Evolutionary conservation across 1,140 invertebrate genomes (phyloP), one percentile per base, ranked within the genome.

Genomic region (Bombus turneri): DNA sequence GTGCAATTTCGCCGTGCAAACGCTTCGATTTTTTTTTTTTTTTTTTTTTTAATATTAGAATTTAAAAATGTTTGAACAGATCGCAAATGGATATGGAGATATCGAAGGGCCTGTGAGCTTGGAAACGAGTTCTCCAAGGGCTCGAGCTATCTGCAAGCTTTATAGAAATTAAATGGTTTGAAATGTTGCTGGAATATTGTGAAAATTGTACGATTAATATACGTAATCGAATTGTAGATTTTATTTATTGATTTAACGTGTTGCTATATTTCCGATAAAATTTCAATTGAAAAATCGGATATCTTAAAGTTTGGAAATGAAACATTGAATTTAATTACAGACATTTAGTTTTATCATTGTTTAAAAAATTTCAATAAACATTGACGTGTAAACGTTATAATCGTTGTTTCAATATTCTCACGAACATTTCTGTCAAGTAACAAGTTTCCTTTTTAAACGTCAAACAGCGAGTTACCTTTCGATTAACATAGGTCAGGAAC

Each of bases 401-500:
- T 31, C n/a, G n/a, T 18, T 31, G 13, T 66, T 15, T 34, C 31
- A 22, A 37, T 34, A 3, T 34, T 1, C 31, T 3, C 18, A 9
- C 15, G 3, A 68, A 37, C 15, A 22, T 22, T 31, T 68, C 66
- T 10, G 31, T 34, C 34, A 3, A 39, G 68, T 39, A 9, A 39
- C 28, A 15, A 71, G n/a, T 71, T 28, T 10, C 25, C 9, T 28
- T 57, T 3, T 12, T 1, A 57, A 31, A 15, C 28, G 37, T 31
- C 2, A 22, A 25, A n/a, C 57, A 0, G 31, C 10, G 18, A 53
- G 39, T 2, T 8, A 43, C 9, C 31, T 79, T 53, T 74, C 53
- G 71, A 80, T 77, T 74, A 84, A n/a, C 1, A 41, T 78, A 64
- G 57, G 76, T 88, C 85, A 88, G 86, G 87, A 91, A 69, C 89